phyloP scores from a whole-genome alignment of 2,888 invertebrate genomes.

The Glyphotaelius pellucidus region DNA sequence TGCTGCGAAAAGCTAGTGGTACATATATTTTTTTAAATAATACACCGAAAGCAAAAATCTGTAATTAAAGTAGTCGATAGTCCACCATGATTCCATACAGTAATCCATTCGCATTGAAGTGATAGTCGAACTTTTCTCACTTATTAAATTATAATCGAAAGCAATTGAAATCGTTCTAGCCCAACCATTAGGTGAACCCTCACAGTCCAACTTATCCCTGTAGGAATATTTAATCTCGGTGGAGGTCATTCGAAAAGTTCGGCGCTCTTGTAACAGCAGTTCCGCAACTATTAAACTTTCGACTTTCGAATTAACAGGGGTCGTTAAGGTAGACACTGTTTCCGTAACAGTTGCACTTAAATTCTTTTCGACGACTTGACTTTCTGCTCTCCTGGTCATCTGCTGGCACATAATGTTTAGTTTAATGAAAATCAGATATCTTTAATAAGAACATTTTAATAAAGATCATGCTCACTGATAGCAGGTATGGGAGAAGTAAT shows the following conservation, averaged over 20 bases:
- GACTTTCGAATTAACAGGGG: conserved; percentile 53
- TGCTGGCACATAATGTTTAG: background rate
- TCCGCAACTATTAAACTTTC: conserved; percentile 49
- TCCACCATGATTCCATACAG: background rate
- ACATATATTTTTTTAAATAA: too few species aligned
- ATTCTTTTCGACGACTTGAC: conserved; percentile 6
- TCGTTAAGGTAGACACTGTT: conserved; percentile 37
- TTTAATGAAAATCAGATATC: background rate
- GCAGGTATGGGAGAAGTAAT: too few species aligned
- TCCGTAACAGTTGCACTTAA: conserved; percentile 34
- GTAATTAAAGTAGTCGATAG: background rate
- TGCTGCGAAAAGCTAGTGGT: too few species aligned
- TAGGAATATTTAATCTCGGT: conserved; percentile 17
- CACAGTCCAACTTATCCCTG: background rate
- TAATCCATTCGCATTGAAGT: background rate
- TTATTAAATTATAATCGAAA: conserved; percentile 46
- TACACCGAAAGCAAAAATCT: too few species aligned
- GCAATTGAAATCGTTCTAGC: conserved; percentile 49
- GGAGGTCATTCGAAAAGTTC: conserved; percentile 39
- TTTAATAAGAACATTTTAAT: background rate
- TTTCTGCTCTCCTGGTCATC: background rate
- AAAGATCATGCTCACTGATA: too few species aligned
- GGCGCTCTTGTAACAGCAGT: conserved; percentile 40
- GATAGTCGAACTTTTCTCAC: conserved; percentile 27
- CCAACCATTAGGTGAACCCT: conserved; percentile 42